A percentile compares a stretch with the other conserved stretches of the same genome.
Evolutionary conservation across 2,797 vertebrate species (phyloP).

Genomic region (Sarcoramphus papa): DNA sequence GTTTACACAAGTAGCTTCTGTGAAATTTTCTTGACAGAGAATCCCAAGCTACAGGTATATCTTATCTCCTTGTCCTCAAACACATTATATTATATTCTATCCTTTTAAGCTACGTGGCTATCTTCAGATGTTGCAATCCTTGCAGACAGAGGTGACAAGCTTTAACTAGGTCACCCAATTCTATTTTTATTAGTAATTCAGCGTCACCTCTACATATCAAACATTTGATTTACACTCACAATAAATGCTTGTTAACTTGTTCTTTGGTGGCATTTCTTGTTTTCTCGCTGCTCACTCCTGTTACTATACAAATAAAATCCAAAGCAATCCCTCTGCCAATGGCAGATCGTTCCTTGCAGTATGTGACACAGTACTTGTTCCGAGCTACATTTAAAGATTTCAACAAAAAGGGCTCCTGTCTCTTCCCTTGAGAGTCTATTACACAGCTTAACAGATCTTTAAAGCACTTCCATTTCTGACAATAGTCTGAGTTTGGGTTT

Average conservation of each 20-base stretch:
- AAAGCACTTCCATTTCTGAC: not conserved
- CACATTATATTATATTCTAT: too few relatives aligned
- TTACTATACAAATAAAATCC: not conserved
- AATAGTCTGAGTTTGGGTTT: not conserved
- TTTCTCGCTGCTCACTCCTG: not conserved
- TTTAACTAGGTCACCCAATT: not conserved
- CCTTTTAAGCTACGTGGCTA: not conserved
- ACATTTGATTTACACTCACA: not conserved
- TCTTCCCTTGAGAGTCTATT: not conserved
- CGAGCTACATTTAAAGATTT: not conserved
- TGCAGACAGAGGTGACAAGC: not conserved
- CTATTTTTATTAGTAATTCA: too few relatives aligned
- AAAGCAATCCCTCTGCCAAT: not conserved
- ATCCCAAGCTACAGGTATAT: not conserved
- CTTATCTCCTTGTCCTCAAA: not conserved
- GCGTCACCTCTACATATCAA: not conserved
- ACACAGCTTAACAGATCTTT: not conserved
- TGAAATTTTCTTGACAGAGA: not conserved
- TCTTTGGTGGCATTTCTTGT: not conserved
- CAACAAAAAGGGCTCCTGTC: not conserved
- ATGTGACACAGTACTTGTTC: not conserved
- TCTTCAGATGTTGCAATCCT: not conserved
- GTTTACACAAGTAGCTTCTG: not conserved
- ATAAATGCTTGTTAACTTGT: not conserved
- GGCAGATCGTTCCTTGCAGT: rapidly evolving